Evolutionary conservation across 2,888 invertebrate genomes (phyloP).

Genomic region (Bombylius major): DNA sequence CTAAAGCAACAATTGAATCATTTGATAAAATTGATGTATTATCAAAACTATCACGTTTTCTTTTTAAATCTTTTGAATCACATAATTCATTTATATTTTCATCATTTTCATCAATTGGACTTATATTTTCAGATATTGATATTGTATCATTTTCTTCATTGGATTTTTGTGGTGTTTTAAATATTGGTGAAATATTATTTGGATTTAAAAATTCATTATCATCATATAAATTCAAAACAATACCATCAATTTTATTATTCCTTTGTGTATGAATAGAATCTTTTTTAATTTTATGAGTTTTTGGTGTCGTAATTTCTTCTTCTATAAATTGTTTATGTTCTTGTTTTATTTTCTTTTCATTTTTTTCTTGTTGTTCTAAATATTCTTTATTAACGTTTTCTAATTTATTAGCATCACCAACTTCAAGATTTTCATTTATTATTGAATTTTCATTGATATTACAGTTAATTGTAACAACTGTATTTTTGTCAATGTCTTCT

Average conservation of each 20-base stretch:
- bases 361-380: neutral
- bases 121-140: neutral
- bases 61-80: conserved; percentile 25
- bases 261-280: neutral
- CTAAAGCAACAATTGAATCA: conserved; percentile 27
- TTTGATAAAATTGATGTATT: conserved; percentile 32
- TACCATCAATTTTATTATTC: conserved; percentile 12
- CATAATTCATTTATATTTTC: conserved; percentile 31
- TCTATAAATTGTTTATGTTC: neutral
- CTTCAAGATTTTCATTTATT: neutral
- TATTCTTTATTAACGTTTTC: neutral
- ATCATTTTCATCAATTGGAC: conserved; percentile 29
- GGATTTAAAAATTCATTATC: conserved; percentile 21
- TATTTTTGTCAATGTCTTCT: neutral
- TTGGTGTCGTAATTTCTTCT: neutral
- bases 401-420: neutral
- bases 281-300: neutral
- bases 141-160: neutral
- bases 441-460: neutral
- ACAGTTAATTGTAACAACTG: neutral
- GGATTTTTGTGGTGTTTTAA: conserved; percentile 12
- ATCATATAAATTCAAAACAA: conserved; percentile 16
- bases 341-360: neutral
- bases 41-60: conserved; percentile 34
- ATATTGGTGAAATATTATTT: conserved; percentile 30